Evolutionary conservation across 2,797 vertebrate species (phyloP).

Genomic region (Tokudaia tokunoshimensis): DNA sequence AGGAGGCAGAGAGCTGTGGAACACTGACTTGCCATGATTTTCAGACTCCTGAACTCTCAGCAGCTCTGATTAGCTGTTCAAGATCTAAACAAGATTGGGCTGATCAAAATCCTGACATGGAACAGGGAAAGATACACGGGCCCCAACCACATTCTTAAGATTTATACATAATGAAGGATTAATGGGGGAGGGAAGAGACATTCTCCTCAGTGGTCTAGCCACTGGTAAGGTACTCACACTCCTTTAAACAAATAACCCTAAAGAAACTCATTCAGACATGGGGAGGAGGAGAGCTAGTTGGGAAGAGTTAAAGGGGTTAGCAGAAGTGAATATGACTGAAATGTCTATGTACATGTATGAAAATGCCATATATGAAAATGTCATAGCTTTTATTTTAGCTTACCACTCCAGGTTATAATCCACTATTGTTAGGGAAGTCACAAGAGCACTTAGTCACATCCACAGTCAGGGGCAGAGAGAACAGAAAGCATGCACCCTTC

Average conservation of each 20-base stretch:
- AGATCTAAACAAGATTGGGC: not conserved
- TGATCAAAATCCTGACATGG: not conserved
- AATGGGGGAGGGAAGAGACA: not conserved
- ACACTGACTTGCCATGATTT: not conserved
- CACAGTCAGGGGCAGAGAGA: not conserved
- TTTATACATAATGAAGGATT: not conserved
- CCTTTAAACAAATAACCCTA: not conserved
- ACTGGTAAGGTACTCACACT: not conserved
- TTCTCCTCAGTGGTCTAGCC: not conserved
- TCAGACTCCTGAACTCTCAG: not conserved
- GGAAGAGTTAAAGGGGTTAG: not conserved
- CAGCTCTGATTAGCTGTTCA: not conserved
- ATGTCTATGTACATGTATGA: not conserved
- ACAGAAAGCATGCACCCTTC: not conserved
- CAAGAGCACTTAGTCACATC: not conserved
- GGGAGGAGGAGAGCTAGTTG: not conserved
- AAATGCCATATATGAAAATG: not conserved
- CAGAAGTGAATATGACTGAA: not conserved
- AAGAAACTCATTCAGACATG: not conserved
- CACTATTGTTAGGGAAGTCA: not conserved
- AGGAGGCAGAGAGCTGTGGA: not conserved
- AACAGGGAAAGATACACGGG: not conserved
- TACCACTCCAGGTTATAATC: not conserved
- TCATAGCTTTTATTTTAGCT: not conserved
- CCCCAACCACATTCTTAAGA: not conserved